Evolutionary conservation across 2,888 invertebrate genomes (phyloP), one percentile per base, ranked within the genome.

Genomic region (Augochlorella aurata): DNA sequence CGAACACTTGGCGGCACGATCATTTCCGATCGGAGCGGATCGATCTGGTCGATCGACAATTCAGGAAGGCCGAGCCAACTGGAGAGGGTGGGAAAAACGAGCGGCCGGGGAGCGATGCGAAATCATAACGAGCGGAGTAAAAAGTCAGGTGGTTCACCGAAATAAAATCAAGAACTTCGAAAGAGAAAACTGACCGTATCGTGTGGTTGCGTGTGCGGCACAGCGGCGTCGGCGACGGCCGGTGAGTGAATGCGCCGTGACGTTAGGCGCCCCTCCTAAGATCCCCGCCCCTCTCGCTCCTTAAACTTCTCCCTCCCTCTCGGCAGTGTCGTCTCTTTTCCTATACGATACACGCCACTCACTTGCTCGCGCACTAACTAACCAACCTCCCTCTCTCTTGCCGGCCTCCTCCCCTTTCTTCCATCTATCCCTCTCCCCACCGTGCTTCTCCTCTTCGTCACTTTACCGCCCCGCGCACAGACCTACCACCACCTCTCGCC

Each of bases 191-290:
- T 92, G 89, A 92, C 91, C 92, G 91, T 92, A 87, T 89, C 89
- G 90, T 91, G 88, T 87, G 88, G 89, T 87, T 90, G 90, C 89
- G 88, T 90, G 90, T 91, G 90, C 90, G 90, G 90, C 89, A 88
- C 83, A 88, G 85, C 92, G 91, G 90, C 91, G 92, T 92, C 93
- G 92, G 90, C 91, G 92, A 92, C 93, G 92, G 92, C 92, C 93
- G 93, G 90, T 92, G 92, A 93, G 93, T 93, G 93, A 93, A 92
- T 93, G 88, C 89, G 88, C 91, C 88, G 92, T 91, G 91, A 92
- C 89, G 91, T 92, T 90, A 89, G 89, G 91, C 91, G 92, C 93
- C 93, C 92, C 92, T 92, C 93, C 91, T 90, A 88, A 90, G 89
- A 89, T 87, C 85, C 90, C 90, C 90, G 85, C 87, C 85, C 88